Percentiles rank a stretch among this genome's conserved stretches.
Conservation (phyloP, 2,888 invertebrate genomes). For the Melinaea marsaeus region DNA sequence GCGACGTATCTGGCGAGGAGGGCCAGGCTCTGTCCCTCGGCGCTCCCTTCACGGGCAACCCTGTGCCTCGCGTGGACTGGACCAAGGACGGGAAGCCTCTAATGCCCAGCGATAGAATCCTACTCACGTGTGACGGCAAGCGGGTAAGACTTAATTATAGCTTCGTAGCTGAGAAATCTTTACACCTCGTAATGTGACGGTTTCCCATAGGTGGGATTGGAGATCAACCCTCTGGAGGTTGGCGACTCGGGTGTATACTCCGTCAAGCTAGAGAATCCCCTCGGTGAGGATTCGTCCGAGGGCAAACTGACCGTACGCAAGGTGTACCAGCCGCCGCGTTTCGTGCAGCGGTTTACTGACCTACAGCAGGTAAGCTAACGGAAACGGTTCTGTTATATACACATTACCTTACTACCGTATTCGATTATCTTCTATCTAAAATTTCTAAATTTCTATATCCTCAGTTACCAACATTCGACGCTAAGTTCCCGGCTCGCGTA, state of each 20-base stretch:
- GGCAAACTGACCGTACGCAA: slow-evolving; percentile 87
- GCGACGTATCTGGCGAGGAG: slow-evolving; percentile 88
- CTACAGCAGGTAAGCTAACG: slow-evolving; percentile 62
- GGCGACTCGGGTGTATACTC: slow-evolving; percentile 88
- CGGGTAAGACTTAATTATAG: slow-evolving; percentile 67
- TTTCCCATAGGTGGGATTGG: slow-evolving; percentile 80
- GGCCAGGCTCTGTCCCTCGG: slow-evolving; percentile 85
- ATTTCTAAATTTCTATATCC: slow-evolving; percentile 10
- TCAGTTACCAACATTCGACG: slow-evolving; percentile 86
- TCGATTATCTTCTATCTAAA: not conserved
- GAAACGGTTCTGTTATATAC: not conserved
- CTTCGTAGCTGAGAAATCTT: not conserved
- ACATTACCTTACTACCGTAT: not conserved
- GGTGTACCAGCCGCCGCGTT: slow-evolving; percentile 87
- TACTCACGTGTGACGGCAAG: slow-evolving; percentile 89
- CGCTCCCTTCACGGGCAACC: slow-evolving; percentile 88
- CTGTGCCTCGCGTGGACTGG: slow-evolving; percentile 89
- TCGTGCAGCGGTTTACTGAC: slow-evolving; percentile 82
- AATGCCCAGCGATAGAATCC: slow-evolving; percentile 80
- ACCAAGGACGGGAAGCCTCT: slow-evolving; percentile 85
- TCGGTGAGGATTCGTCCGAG: slow-evolving; percentile 84
- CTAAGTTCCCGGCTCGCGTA: slow-evolving; percentile 89
- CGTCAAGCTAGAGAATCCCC: slow-evolving; percentile 85
- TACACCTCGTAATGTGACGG: too few relatives aligned
- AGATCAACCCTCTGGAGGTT: slow-evolving; percentile 82